Conservation (phyloP, 2,797 vertebrate genomes). For the Picus viridis region DNA sequence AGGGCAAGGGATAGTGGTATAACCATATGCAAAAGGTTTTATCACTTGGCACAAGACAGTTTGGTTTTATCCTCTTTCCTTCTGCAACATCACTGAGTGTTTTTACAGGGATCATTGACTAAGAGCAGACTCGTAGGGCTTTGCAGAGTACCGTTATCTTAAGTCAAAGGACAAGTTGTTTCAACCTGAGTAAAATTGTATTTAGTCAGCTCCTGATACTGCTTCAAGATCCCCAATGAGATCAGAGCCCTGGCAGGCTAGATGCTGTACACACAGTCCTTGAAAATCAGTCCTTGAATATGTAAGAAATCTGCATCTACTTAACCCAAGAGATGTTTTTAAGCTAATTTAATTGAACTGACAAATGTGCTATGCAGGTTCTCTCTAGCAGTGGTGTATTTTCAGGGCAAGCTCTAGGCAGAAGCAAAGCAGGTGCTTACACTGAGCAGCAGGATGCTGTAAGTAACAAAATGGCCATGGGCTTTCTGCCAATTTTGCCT, state of each 20-base stretch:
- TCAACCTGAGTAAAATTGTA: not conserved
- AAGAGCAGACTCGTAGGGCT: not conserved
- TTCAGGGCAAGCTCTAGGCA: not conserved
- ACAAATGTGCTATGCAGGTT: not conserved
- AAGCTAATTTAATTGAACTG: not conserved
- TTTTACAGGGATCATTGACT: not conserved
- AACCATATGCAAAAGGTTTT: slow-evolving; percentile 38
- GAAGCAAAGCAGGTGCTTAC: not conserved
- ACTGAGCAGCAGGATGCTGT: not conserved
- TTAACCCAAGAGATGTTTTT: not conserved
- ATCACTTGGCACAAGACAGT: not conserved
- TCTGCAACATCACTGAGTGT: not conserved
- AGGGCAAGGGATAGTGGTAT: slow-evolving; percentile 29
- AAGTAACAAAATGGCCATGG: not conserved
- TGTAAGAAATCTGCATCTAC: not conserved
- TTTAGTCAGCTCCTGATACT: not conserved
- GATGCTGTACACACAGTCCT: not conserved
- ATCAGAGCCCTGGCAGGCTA: not conserved
- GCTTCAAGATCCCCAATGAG: not conserved
- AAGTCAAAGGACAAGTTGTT: not conserved
- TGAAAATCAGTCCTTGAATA: not conserved
- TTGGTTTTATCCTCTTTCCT: not conserved
- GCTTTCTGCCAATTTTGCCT: not conserved
- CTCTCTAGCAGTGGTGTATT: not conserved
- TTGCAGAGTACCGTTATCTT: not conserved